These are phyloP conservation scores for Drosophila maculinotata DNA, from an alignment of 2,888 invertebrate species.

Conservation along the genomic window DNA sequence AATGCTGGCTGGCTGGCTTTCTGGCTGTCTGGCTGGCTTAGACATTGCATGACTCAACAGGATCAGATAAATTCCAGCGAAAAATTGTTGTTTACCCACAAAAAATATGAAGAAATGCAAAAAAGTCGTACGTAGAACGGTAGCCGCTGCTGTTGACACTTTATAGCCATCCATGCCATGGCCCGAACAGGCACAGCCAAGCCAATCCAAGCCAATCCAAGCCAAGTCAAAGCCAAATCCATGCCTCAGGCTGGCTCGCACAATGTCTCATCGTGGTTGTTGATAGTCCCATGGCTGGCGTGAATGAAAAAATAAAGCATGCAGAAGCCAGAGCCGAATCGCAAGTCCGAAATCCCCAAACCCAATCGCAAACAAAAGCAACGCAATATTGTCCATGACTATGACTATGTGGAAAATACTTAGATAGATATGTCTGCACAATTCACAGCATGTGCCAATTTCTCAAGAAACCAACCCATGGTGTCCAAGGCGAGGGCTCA, in stretches of 20 bases:
- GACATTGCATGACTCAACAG: slow-evolving; percentile 77
- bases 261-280: slow-evolving; percentile 62
- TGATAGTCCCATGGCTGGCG: slow-evolving; percentile 60
- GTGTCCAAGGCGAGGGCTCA: slow-evolving; percentile 66
- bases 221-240: background rate
- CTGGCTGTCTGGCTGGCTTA: slow-evolving; percentile 47
- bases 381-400: slow-evolving; percentile 73
- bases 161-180: slow-evolving; percentile 50
- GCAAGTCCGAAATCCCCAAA: slow-evolving; percentile 24
- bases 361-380: slow-evolving; percentile 63
- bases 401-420: slow-evolving; percentile 56
- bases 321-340: slow-evolving; percentile 32
- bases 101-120: slow-evolving; percentile 73
- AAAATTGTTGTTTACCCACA: slow-evolving; percentile 64
- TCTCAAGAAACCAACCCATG: slow-evolving; percentile 72
- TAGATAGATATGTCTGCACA: slow-evolving; percentile 54
- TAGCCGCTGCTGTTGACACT: slow-evolving; percentile 77
- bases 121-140: slow-evolving; percentile 70
- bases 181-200: slow-evolving; percentile 12
- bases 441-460: slow-evolving; percentile 80
- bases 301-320: slow-evolving; percentile 65
- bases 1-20: slow-evolving; percentile 52
- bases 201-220: slow-evolving; percentile 5
- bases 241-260: slow-evolving; percentile 45
- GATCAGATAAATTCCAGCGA: slow-evolving; percentile 72